phyloP scores from a whole-genome alignment of 2,797 vertebrate genomes.

The Enteromius paludinosus region DNA sequence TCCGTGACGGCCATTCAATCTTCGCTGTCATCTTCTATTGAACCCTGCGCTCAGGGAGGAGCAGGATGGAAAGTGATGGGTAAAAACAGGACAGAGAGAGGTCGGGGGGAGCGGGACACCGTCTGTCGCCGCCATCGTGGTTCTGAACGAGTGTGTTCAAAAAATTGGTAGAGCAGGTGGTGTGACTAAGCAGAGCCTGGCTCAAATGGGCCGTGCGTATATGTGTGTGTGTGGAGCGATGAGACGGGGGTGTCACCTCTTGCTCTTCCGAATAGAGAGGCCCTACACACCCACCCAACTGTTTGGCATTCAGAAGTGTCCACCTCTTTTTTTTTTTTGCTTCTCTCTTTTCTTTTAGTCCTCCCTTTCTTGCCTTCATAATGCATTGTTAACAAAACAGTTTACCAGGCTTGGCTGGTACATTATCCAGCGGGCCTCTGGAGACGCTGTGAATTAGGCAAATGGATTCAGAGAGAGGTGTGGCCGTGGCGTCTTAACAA shows the following conservation, averaged over 20 bases:
- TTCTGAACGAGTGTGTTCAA: constrained; percentile 63
- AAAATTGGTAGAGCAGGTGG: constrained; percentile 98
- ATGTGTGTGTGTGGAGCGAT: constrained; percentile 45
- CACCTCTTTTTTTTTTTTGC: constrained; percentile 37
- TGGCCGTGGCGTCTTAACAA: constrained; percentile 75
- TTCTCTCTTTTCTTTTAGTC: constrained; percentile 69
- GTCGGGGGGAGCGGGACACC: constrained; percentile 30
- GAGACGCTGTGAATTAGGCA: constrained; percentile 80
- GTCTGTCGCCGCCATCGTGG: constrained; percentile 54
- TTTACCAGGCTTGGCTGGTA: constrained; percentile 90
- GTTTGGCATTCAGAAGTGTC: constrained; percentile 88
- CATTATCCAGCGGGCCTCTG: constrained; percentile 82
- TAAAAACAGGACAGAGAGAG: constrained; percentile 5
- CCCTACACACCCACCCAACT: constrained; percentile 95
- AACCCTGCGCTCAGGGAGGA: constrained; percentile 80
- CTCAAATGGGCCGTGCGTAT: constrained; percentile 80
- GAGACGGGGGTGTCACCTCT: constrained; percentile 74
- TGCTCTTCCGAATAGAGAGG: constrained; percentile 87
- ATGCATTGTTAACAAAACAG: constrained; percentile 97
- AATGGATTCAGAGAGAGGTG: constrained; percentile 78
- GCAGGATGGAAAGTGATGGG: constrained; percentile 65
- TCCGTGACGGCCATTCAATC: constrained; percentile 42
- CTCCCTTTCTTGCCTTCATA: constrained; percentile 81
- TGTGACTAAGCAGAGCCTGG: constrained; percentile 93
- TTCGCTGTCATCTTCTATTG: constrained; percentile 78